Percentiles rank a stretch among this genome's conserved stretches.
These are phyloP conservation scores for Holothuria leucospilota DNA, from an alignment of 53 echinoderm and acorn worm genomes.

Conservation along the genomic window DNA sequence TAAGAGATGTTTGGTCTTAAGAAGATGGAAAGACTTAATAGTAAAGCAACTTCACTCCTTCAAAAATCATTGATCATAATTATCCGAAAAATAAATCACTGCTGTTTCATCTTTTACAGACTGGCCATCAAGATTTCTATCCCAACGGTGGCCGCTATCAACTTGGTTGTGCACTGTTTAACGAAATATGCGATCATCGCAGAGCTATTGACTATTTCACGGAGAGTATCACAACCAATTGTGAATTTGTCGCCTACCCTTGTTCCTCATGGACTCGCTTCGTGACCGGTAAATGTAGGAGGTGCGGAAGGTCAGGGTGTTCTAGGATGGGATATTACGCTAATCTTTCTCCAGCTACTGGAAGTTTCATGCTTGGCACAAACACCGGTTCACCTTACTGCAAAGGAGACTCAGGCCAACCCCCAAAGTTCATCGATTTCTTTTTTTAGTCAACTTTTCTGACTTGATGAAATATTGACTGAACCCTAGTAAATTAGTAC, in stretches of 20 bases:
- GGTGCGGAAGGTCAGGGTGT: conserved; percentile 22
- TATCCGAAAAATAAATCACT: no score
- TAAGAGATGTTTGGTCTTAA: no score
- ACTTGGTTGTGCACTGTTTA: conserved; percentile 33
- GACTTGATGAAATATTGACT: no score
- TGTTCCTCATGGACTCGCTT: conserved; percentile 38
- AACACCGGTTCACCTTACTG: conserved; percentile 31
- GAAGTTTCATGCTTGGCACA: conserved; percentile 47
- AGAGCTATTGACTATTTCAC: conserved; percentile 55
- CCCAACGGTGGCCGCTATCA: conserved; percentile 59
- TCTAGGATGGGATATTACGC: conserved; percentile 60
- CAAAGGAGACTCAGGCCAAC: neutral
- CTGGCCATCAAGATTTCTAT: conserved; percentile 61
- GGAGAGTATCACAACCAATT: conserved; percentile 49
- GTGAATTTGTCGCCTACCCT: conserved; percentile 48
- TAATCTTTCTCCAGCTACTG: conserved; percentile 25
- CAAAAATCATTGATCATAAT: no score
- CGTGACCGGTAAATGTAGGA: conserved; percentile 18
- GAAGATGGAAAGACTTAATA: no score
- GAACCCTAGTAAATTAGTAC: no score
- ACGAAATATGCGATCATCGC: conserved; percentile 47
- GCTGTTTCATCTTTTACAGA: neutral
- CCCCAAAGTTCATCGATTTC: neutral
- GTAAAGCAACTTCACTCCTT: no score
- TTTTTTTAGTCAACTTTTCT: no score